Evolutionary conservation across 1,140 invertebrate genomes (phyloP), one percentile per base, ranked within the genome.

Genomic region (Schlechtendalia chinensis): DNA sequence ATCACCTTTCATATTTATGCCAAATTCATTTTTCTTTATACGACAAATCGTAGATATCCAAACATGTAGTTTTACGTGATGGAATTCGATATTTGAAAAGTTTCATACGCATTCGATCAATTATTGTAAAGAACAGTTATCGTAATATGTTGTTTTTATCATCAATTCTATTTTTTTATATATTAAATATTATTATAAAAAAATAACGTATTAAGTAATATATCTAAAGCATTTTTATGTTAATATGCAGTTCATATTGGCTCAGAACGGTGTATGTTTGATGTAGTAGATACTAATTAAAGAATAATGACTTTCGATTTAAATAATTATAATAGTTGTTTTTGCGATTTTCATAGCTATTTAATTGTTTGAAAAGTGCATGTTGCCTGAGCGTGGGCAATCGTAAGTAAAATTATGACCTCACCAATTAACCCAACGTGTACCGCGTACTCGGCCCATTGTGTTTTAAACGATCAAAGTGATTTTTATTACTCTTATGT

Each of bases 401-500:
- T 39, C n/a, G 17, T 63, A 50, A 47, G 58, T 79, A 63, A 50
- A 39, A 79, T 79, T 63, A 63, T 61, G 75, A 79, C 75, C 75
- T 79, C 6, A 63, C 11, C 58, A 79, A 63, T 79, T 79, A 79
- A 79, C 75, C 75, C 10, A 39, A 39, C 8, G 8, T 8, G 32
- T 39, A 3, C 32, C n/a, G 14, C 4, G 54, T 5, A 77, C 27
- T 5, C 3, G 16, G 24, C 22, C 14, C 14, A 50, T 58, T 1
- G 12, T 61, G n/a, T 77, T 61, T 63, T 79, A 47, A 79, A 79
- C 47, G n/a, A 63, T 50, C 24, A 27, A 79, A 79, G 50, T 79
- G 58, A 61, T 79, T 79, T 61, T 79, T 61, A 79, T 79, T 79
- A 59, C 29, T 63, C 17, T n/a, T 63, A 32, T 27, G 19, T 10